Conservation (phyloP, 1,140 invertebrate genomes). For the Hyphantria cunea region DNA sequence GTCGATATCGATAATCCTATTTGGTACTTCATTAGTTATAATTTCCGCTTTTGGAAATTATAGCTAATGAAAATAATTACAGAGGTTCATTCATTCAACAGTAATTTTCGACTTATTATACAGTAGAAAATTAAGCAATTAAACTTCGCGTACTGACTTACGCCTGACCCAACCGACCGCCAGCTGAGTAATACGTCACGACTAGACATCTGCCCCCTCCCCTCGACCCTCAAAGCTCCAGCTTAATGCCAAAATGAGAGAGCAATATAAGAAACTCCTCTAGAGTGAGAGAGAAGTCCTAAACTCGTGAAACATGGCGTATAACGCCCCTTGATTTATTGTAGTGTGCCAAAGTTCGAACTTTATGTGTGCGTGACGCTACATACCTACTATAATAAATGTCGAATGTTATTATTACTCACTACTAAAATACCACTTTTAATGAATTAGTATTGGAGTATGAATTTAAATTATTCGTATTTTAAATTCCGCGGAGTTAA, state of each 20-base stretch:
- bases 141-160: conserved; percentile 47
- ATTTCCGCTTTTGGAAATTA: conserved; percentile 41
- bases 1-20: conserved; percentile 71
- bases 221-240: conserved; percentile 48
- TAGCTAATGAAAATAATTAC: too few relatives aligned
- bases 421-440: conserved; percentile 10
- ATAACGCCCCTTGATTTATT: conserved; percentile 83
- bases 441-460: too few relatives aligned
- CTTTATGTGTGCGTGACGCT: conserved; percentile 74
- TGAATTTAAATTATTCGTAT: conserved; percentile 2
- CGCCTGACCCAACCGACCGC: conserved; percentile 66
- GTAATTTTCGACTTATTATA: background rate
- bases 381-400: conserved; percentile 26
- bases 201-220: conserved; percentile 74
- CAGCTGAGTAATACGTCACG: conserved; percentile 78
- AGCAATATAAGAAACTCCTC: conserved; percentile 55
- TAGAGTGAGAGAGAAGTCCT: conserved; percentile 66
- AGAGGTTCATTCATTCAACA: background rate
- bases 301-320: conserved; percentile 81
- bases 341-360: conserved; percentile 79
- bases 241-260: conserved; percentile 63
- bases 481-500: too few relatives aligned
- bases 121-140: conserved; percentile 24
- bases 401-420: conserved; percentile 25
- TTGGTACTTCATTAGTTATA: conserved; percentile 58